Evolutionary conservation across 2,797 vertebrate genomes (phyloP).

Genomic region (Morelia viridis): DNA sequence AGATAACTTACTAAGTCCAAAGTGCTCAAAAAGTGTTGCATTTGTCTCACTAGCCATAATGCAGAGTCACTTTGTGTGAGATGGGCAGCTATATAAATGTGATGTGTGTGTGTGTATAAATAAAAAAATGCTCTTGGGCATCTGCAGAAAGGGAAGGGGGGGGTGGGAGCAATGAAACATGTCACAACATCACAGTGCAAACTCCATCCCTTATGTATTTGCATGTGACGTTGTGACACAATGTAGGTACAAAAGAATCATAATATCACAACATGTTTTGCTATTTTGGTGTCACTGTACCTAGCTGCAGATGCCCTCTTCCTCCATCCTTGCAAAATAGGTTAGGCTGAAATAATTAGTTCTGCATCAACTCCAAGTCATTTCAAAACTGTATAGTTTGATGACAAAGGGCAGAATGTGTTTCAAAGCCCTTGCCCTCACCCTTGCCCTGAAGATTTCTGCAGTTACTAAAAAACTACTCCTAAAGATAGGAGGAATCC

Average conservation of each 20-base stretch:
- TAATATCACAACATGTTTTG: not conserved
- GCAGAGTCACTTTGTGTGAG: no score
- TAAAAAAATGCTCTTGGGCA: no score
- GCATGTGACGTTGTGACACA: not conserved
- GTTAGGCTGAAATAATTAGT: not conserved
- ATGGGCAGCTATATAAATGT: no score
- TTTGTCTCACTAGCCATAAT: no score
- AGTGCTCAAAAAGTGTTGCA: no score
- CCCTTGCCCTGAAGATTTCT: not conserved
- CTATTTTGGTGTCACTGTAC: not conserved
- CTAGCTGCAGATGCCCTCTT: not conserved
- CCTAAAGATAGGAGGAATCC: not conserved
- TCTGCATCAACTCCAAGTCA: not conserved
- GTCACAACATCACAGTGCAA: not conserved
- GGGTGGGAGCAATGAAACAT: no score
- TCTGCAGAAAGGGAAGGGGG: no score
- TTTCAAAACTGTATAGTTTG: not conserved
- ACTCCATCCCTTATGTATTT: not conserved
- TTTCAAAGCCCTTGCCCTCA: not conserved
- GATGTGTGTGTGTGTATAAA: no score
- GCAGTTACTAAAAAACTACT: not conserved
- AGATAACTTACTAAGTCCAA: no score
- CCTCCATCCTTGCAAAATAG: not conserved
- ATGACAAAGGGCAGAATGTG: not conserved
- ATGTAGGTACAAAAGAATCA: not conserved